Percentiles rank a stretch among this genome's conserved stretches.
Evolutionary conservation across 2,797 vertebrate genomes (phyloP).

Genomic region (Glossophaga mutica): DNA sequence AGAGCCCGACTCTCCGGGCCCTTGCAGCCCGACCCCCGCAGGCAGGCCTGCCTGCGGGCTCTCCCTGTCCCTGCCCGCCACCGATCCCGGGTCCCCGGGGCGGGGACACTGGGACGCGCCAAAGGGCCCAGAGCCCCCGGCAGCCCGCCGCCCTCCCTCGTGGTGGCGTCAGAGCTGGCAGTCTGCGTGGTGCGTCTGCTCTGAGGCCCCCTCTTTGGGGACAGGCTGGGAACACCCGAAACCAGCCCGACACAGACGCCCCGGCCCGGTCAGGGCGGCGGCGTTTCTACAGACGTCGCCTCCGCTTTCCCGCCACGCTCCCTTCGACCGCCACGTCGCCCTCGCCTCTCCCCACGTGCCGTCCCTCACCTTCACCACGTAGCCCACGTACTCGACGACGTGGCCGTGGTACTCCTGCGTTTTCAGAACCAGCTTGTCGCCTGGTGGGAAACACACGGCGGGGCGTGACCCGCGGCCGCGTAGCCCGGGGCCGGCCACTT

Average conservation of each 20-base stretch:
- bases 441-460: slow-evolving; percentile 75
- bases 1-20: neutral
- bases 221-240: neutral
- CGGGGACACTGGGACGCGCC: neutral
- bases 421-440: slow-evolving; percentile 90
- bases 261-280: neutral
- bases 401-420: slow-evolving; percentile 80
- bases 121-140: neutral
- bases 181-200: neutral
- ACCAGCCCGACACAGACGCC: accelerated
- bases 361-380: slow-evolving; percentile 67
- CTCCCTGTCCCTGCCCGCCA: neutral
- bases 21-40: neutral
- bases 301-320: neutral
- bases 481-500: neutral
- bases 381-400: slow-evolving; percentile 85
- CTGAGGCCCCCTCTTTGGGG: neutral
- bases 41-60: neutral
- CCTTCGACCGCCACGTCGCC: neutral
- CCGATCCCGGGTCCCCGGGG: neutral
- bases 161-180: neutral
- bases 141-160: neutral
- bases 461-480: neutral
- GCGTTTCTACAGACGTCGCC: neutral
- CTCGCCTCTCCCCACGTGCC: neutral